Evolutionary conservation across 2,888 invertebrate species (phyloP), one percentile per base, ranked within the genome.

Genomic region (Ommatoiulus sabulosus): DNA sequence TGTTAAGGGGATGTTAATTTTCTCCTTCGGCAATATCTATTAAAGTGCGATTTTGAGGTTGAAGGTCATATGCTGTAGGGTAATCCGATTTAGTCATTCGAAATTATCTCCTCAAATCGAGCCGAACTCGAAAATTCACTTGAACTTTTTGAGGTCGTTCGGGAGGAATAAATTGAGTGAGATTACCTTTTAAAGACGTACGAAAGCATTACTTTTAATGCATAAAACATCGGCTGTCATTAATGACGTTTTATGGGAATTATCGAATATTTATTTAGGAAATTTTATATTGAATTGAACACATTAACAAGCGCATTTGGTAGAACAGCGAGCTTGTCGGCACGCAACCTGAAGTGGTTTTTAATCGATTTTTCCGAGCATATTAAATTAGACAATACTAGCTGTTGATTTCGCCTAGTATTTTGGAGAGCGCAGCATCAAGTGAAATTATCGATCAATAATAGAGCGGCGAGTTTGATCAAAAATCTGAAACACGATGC

Each of bases 371-470:
- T 63, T 63, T 20, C 35, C 63, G 17, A 63, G 17, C 63, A 63
- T 63, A 57, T 57, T 63, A 63, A 63, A 6, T 63, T 63, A 63
- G 63, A 63, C n/a, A 20, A 15, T 63, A 63, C 63, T 20, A 63
- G 63, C 20, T 63, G 63, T 63, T 63, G 63, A 63, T 63, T 35
- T n/a, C 63, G 63, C 20, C 6, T 20, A 63, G 20, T 63, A 63
- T 12, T 63, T 63, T 3, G 63, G 7, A 20, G 63, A 63, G 20
- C 63, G 63, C 63, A 63, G 63, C 63, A 63, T 63, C 63, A 63
- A 63, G 63, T 63, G 63, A 63, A 63, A 20, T 63, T n/a, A 63
- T 63, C 63, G 63, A 63, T 63, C 63, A 63, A 63, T 63, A 63
- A 57, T 20, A 48, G 20, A 63, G 63, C 63, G 63, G 63, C n/a